Evolutionary conservation across 2,888 invertebrate genomes (phyloP), one percentile per base, ranked within the genome.

Genomic region (Hemithea aestivaria): DNA sequence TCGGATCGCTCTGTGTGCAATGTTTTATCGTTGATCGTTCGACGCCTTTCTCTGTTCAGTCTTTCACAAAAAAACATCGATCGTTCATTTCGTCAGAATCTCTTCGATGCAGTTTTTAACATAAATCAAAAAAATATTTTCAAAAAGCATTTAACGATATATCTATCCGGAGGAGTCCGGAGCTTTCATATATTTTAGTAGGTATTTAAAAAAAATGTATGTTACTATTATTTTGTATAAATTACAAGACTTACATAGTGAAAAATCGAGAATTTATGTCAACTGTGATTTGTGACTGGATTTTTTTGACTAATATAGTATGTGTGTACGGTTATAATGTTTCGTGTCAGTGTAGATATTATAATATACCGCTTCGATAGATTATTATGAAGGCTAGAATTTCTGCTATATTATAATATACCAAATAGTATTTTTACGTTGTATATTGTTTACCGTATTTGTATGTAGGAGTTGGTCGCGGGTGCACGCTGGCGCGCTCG

Each of bases 381-480:
- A 68, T 73, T 80, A 16, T 75, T 80, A 79, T 74, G 84, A 80
- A 74, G 74, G 81, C 82, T 85, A 82, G 82, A 78, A 76, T 72
- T 45, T 80, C 80, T 78, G 82, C 83, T 83, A 80, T 82, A 83
- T 83, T 82, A 83, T 83, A 72, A 73, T 80, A 78, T 84, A 85
- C 87, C 87, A 87, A 87, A 87, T 85, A 85, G 85, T 87, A 85
- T 87, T 85, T 84, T 85, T 85, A 85, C 75, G 80, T 82, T 85
- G 74, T 83, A 77, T 83, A 79, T 80, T 79, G 72, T 44, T 83
- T 75, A 76, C 73, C 72, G 61, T 66, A 74, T 80, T 76, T 77
- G 75, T 79, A 74, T 70, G 73, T 62, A 54, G 52, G 61, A 48
- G 73, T 71, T 68, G 67, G 56, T 59, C 54, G 40, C 35, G 36